phyloP scores from a whole-genome alignment of 2,888 invertebrate genomes.

The Clunio marinus region DNA sequence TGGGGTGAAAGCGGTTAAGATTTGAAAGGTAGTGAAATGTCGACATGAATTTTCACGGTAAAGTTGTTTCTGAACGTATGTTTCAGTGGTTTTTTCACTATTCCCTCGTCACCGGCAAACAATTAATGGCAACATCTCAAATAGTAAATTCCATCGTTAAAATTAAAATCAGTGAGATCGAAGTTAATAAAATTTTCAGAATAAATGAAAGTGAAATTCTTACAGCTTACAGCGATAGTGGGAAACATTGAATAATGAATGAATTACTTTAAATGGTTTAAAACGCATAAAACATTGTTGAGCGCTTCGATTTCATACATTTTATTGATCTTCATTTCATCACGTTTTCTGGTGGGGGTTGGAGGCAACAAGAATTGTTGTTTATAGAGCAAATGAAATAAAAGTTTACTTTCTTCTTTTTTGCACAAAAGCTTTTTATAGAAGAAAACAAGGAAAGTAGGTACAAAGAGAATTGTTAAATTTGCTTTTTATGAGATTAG shows the following conservation, averaged over 20 bases:
- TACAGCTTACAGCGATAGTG: background rate
- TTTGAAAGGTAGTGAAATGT: background rate
- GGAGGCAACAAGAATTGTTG: background rate
- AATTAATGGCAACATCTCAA: background rate
- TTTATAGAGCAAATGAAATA: background rate
- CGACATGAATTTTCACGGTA: background rate
- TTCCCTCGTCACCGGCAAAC: background rate
- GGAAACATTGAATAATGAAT: background rate
- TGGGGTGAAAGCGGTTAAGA: background rate
- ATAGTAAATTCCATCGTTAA: constrained; percentile 13
- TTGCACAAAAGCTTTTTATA: too few species aligned
- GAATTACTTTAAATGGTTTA: constrained; percentile 1
- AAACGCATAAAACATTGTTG: background rate
- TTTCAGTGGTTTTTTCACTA: background rate
- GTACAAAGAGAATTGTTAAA: too few species aligned
- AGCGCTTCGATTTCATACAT: background rate
- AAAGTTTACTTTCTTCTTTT: background rate
- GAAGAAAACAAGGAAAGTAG: too few species aligned
- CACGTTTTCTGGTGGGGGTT: background rate
- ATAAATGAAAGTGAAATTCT: too few species aligned
- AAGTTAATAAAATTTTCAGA: constrained; percentile 30
- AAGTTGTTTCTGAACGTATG: background rate
- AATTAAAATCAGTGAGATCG: constrained; percentile 36
- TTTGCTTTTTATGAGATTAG: too few species aligned
- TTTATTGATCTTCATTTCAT: constrained; percentile 25